Evolutionary conservation across 2,113 vertebrate species (phyloP).

Genomic region (Poecilia latipinna): DNA sequence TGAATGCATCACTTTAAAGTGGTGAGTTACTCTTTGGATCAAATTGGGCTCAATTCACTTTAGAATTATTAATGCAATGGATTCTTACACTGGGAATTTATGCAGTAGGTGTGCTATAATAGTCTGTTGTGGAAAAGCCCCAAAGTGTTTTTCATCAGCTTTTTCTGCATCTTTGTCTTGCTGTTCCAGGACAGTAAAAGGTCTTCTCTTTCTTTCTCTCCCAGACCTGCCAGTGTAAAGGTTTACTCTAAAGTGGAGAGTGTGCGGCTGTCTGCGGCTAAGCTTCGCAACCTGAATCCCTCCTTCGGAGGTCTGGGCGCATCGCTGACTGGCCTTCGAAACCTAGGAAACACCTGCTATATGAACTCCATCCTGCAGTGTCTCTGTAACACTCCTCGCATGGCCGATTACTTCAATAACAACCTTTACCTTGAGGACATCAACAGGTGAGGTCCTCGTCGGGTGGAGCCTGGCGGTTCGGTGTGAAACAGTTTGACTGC

Average conservation of each 20-base stretch:
- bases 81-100: too few species aligned
- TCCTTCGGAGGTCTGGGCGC: conserved; percentile 91
- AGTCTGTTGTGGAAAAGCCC: too few species aligned
- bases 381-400: conserved; percentile 90
- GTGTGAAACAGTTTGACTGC: not conserved
- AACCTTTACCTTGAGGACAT: conserved; percentile 94
- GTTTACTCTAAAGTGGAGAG: conserved; percentile 89
- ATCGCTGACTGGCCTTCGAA: conserved; percentile 93
- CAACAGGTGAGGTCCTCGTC: conserved; percentile 84
- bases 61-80: too few species aligned
- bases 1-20: too few species aligned
- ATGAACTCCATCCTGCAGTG: conserved; percentile 99
- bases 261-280: conserved; percentile 88
- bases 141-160: too few species aligned
- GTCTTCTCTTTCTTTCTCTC: not conserved
- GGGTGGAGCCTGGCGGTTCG: not conserved
- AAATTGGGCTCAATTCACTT: too few species aligned
- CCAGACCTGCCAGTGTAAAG: conserved; percentile 69
- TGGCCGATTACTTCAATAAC: conserved; percentile 95
- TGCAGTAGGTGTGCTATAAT: too few species aligned
- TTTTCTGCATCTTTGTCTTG: too few species aligned
- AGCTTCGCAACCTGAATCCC: conserved; percentile 94
- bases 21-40: too few species aligned
- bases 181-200: not conserved
- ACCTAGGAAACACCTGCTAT: conserved; percentile 98